Conservation (phyloP, 2,888 invertebrate species). For the Eupithecia dodoneata region DNA sequence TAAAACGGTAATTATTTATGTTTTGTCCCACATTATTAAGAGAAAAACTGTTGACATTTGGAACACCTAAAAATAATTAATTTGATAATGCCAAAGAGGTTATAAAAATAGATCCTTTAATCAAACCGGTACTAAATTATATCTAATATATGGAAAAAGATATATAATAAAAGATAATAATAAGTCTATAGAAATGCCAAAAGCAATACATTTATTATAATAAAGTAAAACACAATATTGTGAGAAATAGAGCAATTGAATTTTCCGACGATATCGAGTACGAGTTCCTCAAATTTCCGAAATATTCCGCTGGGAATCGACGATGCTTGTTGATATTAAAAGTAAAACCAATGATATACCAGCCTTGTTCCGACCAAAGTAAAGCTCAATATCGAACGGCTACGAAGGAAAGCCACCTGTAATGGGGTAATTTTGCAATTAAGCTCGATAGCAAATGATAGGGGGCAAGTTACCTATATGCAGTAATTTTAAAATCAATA, state of each 20-base stretch:
- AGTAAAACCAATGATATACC: constrained; percentile 4
- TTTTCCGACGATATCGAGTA: constrained; percentile 14
- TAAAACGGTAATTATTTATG: neutral
- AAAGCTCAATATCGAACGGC: constrained; percentile 10
- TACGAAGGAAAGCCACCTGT: constrained; percentile 11
- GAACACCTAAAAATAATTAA: neutral
- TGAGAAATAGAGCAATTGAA: neutral
- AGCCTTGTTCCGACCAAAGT: neutral
- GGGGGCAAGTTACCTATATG: constrained; percentile 3
- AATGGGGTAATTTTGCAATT: constrained; percentile 23
- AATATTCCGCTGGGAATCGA: constrained; percentile 25
- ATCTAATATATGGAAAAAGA: too few species aligned
- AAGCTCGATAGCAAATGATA: neutral
- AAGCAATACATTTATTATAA: too few species aligned
- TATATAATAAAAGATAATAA: too few species aligned
- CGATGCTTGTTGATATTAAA: constrained; percentile 5
- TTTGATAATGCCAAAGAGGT: constrained; percentile 19
- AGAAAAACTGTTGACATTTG: neutral
- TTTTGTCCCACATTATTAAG: neutral
- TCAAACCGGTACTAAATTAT: neutral
- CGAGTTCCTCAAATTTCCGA: constrained; percentile 8
- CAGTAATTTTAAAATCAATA: constrained; percentile 32
- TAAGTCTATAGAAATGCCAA: too few species aligned
- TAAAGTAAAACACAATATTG: too few species aligned
- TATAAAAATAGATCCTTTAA: constrained; percentile 3